These are phyloP conservation scores for Trachemys scripta DNA, from an alignment of 2,113 vertebrate species.

Conservation along the genomic window DNA sequence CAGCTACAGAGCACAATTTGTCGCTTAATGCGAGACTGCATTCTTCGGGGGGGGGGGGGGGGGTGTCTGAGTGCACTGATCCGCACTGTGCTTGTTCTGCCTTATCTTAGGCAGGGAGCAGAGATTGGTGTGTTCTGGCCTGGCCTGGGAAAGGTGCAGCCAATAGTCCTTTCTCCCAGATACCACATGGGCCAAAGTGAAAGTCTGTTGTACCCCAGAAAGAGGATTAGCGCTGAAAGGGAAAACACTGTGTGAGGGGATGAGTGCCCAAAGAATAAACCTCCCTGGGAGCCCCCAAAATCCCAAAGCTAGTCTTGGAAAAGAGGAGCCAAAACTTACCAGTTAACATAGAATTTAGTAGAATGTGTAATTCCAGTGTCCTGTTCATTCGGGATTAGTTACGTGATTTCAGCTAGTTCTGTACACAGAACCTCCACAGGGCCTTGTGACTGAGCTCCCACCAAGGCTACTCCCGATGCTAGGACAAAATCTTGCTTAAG, in stretches of 20 bases:
- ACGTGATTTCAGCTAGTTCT: not conserved
- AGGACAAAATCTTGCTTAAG: not conserved
- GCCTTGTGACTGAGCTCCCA: no score
- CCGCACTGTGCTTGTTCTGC: not conserved
- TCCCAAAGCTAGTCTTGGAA: not conserved
- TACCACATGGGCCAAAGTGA: not conserved
- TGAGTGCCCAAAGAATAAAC: not conserved
- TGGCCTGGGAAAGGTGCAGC: not conserved
- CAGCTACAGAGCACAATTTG: not conserved
- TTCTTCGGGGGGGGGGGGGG: not conserved
- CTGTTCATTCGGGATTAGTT: not conserved
- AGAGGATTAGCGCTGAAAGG: not conserved
- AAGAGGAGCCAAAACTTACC: not conserved
- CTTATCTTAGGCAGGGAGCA: not conserved
- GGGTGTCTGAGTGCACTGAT: not conserved
- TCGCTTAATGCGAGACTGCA: not conserved
- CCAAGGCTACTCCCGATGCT: not conserved
- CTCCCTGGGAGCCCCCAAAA: not conserved
- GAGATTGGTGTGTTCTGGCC: not conserved
- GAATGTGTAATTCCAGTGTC: not conserved
- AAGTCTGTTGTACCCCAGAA: not conserved
- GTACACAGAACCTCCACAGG: not conserved
- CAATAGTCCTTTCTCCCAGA: not conserved
- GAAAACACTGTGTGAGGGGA: not conserved
- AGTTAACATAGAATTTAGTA: not conserved